Conservation (phyloP, 30 jellyfish, hydroid and myxozoan genomes). For the Aurelia sp. region DNA sequence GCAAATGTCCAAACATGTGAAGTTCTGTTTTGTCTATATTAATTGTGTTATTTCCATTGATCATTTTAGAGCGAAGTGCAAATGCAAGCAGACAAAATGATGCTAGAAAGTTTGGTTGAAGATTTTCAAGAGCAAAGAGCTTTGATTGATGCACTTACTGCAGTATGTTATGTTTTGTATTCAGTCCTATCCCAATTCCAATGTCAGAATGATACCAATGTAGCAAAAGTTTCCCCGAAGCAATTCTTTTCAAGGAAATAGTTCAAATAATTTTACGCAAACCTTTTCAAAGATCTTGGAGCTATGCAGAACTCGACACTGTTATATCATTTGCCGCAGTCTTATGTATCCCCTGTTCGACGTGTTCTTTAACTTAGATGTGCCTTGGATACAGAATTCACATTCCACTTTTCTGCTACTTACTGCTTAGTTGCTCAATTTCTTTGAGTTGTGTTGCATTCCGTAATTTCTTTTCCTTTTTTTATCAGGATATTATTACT, state of each 20-base stretch:
- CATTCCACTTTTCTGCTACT: too few relatives aligned
- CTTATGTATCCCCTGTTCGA: too few relatives aligned
- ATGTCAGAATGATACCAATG: neutral
- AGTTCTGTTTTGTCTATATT: too few relatives aligned
- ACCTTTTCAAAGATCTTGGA: constrained; percentile 73
- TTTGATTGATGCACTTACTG: constrained; percentile 88
- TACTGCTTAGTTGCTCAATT: too few relatives aligned
- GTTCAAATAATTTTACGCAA: neutral
- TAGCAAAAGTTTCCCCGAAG: too few relatives aligned
- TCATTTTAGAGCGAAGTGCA: constrained; percentile 64
- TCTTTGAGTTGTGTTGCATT: too few relatives aligned
- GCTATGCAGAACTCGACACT: constrained; percentile 12
- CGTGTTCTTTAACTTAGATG: too few relatives aligned
- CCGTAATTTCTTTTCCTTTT: neutral
- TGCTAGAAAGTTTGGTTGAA: constrained; percentile 48
- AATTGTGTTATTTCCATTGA: too few relatives aligned
- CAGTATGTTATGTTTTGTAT: constrained; percentile 50
- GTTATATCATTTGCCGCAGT: too few relatives aligned
- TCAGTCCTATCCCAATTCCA: neutral
- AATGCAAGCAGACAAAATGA: constrained; percentile 65
- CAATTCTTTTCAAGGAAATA: too few relatives aligned
- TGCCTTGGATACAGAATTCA: too few relatives aligned
- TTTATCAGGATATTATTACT: constrained; percentile 28
- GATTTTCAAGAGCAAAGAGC: constrained; percentile 90
- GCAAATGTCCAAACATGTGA: too few relatives aligned